phyloP scores from a whole-genome alignment of 2,113 vertebrate species.

The Cavia porcellus region DNA sequence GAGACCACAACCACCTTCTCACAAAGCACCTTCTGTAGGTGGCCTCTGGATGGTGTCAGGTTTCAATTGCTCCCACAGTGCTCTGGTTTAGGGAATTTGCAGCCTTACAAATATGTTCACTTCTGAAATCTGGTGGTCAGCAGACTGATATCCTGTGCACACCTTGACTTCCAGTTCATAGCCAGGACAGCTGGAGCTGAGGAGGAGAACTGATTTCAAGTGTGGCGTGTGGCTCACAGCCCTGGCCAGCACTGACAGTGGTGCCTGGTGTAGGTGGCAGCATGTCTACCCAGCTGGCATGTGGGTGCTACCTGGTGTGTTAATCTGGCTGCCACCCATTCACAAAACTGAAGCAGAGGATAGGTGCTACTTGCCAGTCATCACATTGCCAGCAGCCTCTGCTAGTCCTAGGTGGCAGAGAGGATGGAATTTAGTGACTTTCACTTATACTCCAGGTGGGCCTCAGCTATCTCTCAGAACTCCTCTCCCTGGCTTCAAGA shows the following conservation, averaged over 20 bases:
- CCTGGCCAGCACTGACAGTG: constrained; percentile 85
- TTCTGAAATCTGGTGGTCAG: background rate
- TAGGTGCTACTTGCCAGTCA: constrained; percentile 90
- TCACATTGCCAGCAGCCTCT: constrained; percentile 87
- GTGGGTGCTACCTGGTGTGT: constrained; percentile 91
- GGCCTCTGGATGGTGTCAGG: background rate
- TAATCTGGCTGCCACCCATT: constrained; percentile 93
- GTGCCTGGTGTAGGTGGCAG: constrained; percentile 88
- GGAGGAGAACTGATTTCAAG: background rate
- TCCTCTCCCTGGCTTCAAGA: background rate
- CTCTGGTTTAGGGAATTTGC: background rate
- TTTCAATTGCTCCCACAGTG: background rate
- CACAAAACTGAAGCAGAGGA: constrained; percentile 90
- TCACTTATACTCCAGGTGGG: background rate
- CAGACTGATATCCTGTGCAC: background rate
- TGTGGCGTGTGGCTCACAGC: background rate
- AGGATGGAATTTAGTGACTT: background rate
- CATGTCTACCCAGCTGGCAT: constrained; percentile 92
- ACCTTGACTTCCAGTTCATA: background rate
- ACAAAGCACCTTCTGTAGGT: background rate
- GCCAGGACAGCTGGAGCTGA: background rate
- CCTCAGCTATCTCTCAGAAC: background rate
- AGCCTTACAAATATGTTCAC: background rate
- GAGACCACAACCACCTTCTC: background rate
- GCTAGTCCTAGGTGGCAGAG: constrained; percentile 84